These are phyloP conservation scores for Pemphredon lugubris DNA, from an alignment of 2,888 invertebrate genomes.

Conservation along the genomic window DNA sequence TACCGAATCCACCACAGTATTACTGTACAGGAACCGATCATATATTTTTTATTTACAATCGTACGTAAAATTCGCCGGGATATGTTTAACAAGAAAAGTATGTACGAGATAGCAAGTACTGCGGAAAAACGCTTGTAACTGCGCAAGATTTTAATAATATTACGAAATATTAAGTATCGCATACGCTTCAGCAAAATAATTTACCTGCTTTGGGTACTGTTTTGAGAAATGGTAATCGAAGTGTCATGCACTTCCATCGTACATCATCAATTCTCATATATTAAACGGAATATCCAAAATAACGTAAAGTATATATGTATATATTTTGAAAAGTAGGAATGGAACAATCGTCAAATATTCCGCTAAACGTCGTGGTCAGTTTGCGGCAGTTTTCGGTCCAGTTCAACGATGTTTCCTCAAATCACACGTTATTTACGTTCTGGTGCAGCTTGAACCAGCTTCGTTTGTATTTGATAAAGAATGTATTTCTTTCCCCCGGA, in stretches of 20 bases:
- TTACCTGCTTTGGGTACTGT: slow-evolving; percentile 43
- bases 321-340: neutral
- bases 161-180: neutral
- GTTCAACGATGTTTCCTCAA: too few species aligned
- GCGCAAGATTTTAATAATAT: too few species aligned
- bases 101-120: too few species aligned
- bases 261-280: neutral
- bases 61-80: neutral
- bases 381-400: neutral
- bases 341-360: slow-evolving; percentile 15
- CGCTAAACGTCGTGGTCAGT: neutral
- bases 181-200: neutral
- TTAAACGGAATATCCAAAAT: neutral
- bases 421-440: too few species aligned
- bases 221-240: slow-evolving; percentile 32
- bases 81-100: too few species aligned
- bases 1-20: slow-evolving; percentile 64
- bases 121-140: too few species aligned
- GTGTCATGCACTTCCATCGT: slow-evolving; percentile 51
- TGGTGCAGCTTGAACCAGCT: neutral
- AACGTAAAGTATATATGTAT: too few species aligned
- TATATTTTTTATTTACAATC: neutral
- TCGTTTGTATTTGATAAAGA: neutral
- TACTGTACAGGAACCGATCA: neutral
- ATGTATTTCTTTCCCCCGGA: neutral